These are phyloP conservation scores for Pseudois nayaur DNA, from an alignment of 2,113 vertebrate species.

Conservation along the genomic window DNA sequence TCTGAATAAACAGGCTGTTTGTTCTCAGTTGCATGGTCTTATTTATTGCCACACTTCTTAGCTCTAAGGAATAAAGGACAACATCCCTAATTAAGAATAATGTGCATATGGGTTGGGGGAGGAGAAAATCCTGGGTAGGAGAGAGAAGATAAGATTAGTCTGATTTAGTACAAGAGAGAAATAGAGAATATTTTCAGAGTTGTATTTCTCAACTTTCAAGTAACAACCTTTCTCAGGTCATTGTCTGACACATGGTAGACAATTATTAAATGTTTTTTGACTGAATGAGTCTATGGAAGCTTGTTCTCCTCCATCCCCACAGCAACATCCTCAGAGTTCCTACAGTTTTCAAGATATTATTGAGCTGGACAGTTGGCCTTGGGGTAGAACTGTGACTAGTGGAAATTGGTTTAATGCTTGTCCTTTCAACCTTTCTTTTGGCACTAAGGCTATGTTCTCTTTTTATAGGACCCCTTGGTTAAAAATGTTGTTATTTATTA, in stretches of 20 bases:
- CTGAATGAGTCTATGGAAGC: not conserved
- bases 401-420: not conserved
- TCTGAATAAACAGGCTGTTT: slow-evolving; percentile 6
- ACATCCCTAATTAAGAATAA: slow-evolving; percentile 26
- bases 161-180: not conserved
- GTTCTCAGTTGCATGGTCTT: not conserved
- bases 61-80: not conserved
- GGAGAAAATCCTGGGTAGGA: not conserved
- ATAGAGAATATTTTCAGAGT: not conserved
- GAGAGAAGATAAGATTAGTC: not conserved
- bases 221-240: not conserved
- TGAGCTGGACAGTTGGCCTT: not conserved
- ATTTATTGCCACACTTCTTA: slow-evolving; percentile 13
- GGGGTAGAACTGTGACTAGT: not conserved
- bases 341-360: not conserved
- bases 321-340: not conserved
- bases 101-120: slow-evolving; percentile 30
- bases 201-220: not conserved
- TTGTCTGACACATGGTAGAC: not conserved
- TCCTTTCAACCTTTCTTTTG: not conserved
- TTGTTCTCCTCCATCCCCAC: not conserved
- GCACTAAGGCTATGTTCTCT: not conserved
- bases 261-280: not conserved
- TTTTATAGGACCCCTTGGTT: not conserved
- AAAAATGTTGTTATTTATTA: not conserved